These are phyloP conservation scores for Metalampra italica DNA, from an alignment of 2,888 invertebrate genomes.

Conservation along the genomic window DNA sequence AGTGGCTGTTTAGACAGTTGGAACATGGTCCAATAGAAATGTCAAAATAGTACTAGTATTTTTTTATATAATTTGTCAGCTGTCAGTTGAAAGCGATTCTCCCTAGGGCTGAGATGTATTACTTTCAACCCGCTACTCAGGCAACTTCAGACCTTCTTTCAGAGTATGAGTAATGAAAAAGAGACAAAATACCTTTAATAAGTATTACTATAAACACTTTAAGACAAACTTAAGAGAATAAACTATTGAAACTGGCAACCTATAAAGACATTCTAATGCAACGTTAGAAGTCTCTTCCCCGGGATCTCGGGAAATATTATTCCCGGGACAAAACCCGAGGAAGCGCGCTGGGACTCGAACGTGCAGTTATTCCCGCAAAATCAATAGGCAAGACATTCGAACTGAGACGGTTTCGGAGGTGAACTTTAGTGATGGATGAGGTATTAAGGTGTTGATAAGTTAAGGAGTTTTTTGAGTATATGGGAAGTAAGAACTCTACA, in stretches of 20 bases:
- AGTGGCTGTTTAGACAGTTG: too few relatives aligned
- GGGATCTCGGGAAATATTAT: conserved; percentile 26
- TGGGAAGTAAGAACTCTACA: too few relatives aligned
- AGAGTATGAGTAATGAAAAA: too few relatives aligned
- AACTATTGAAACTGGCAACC: conserved; percentile 11
- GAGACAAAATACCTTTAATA: too few relatives aligned
- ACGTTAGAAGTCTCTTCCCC: conserved; percentile 11
- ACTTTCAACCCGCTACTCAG: too few relatives aligned
- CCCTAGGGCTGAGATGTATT: too few relatives aligned
- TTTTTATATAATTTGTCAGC: too few relatives aligned
- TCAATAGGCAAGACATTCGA: conserved; percentile 54
- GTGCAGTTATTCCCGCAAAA: conserved; percentile 48
- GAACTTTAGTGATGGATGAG: neutral
- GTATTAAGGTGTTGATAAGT: conserved; percentile 8
- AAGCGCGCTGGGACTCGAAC: conserved; percentile 17
- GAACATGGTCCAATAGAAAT: too few relatives aligned
- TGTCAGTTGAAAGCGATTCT: too few relatives aligned
- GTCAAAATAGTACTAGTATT: too few relatives aligned
- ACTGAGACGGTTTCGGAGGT: conserved; percentile 9
- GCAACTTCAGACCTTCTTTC: too few relatives aligned
- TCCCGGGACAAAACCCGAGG: conserved; percentile 20
- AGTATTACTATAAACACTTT: too few relatives aligned
- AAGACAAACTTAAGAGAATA: neutral
- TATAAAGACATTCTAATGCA: conserved; percentile 28
- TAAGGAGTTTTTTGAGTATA: neutral